phyloP scores from a whole-genome alignment of 2,113 vertebrate genomes.

The Callocephalon fimbriatum region DNA sequence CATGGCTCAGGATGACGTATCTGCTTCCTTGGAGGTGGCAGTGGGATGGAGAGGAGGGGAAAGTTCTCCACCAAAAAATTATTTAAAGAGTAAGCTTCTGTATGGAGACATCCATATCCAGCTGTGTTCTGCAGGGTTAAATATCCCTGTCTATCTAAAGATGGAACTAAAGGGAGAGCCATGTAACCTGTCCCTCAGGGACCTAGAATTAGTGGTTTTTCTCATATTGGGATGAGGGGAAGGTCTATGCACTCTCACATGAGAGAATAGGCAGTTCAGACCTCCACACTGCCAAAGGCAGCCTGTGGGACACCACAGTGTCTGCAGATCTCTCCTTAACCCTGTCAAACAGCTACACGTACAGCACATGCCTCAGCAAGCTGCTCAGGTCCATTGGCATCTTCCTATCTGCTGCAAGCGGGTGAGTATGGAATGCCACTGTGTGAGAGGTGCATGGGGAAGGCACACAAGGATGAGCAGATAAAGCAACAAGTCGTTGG shows the following conservation, averaged over 20 bases:
- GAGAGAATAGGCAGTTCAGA: background rate
- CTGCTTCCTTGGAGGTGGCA: constrained; percentile 43
- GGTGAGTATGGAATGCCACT: constrained; percentile 74
- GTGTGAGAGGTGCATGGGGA: background rate
- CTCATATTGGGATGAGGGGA: background rate
- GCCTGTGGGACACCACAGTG: background rate
- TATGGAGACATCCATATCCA: background rate
- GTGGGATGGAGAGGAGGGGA: background rate
- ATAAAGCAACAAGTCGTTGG: background rate
- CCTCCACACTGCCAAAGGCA: background rate
- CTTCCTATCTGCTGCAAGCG: constrained; percentile 84
- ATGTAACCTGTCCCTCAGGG: background rate
- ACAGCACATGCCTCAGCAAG: constrained; percentile 76
- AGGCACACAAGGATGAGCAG: background rate
- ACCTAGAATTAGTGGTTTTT: background rate
- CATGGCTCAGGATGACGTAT: constrained; percentile 87
- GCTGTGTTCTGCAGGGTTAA: background rate
- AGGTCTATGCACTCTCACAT: background rate
- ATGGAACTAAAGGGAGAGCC: background rate
- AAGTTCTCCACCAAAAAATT: background rate
- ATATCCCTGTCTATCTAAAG: background rate
- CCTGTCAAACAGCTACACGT: constrained; percentile 79
- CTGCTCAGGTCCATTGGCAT: constrained; percentile 82
- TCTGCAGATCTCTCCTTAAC: constrained; percentile 68
- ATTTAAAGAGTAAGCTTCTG: background rate